Evolutionary conservation across 2,888 invertebrate genomes (phyloP), one percentile per base, ranked within the genome.

Genomic region (Ferdinandea cuprea): DNA sequence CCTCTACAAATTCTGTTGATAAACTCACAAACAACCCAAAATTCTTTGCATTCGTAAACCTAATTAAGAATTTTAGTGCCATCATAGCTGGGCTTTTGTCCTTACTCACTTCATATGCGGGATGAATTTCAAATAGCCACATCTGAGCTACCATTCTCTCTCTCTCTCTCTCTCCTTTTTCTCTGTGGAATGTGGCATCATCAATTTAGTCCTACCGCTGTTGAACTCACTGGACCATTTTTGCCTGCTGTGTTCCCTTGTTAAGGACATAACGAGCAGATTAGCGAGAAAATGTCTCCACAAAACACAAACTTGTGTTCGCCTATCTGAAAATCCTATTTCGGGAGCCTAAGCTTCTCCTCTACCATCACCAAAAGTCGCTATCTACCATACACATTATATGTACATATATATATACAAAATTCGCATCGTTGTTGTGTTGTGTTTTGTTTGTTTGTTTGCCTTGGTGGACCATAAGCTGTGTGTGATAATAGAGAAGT

Each of bases 41-140:
- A 46, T 42, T 40, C 32, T 32, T 28, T 48, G 19, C 71, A 50
- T 63, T 17, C 32, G 52, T 61, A 40, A 68, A 76, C 59, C 52
- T 54, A 61, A 68, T 76, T 68, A 68, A 52, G 46, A 44, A 46
- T 52, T 44, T 59, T 46, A 76, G 8, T 15, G 15, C 37, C 76
- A 35, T n/a, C 76, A 35, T n/a, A 19, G n/a, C 7, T 0, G 32
- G 28, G n/a, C 15, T 19, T 11, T 13, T 11, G 50, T 13, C 46
- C 46, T 46, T 61, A 28, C 50, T 19, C 68, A 37, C 28, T 40
- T 30, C 28, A 40, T 32, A 63, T 58, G 73, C 73, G 21, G 9
- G 44, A 44, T 61, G 76, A 74, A 74, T 74, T 74, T 44, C 59
- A 76, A 76, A 52, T 59, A 48, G 68, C 35, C 44, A 35, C 48